Evolutionary conservation across 1,140 invertebrate genomes (phyloP).

Genomic region (Pseudomyrmex cubaensis): DNA sequence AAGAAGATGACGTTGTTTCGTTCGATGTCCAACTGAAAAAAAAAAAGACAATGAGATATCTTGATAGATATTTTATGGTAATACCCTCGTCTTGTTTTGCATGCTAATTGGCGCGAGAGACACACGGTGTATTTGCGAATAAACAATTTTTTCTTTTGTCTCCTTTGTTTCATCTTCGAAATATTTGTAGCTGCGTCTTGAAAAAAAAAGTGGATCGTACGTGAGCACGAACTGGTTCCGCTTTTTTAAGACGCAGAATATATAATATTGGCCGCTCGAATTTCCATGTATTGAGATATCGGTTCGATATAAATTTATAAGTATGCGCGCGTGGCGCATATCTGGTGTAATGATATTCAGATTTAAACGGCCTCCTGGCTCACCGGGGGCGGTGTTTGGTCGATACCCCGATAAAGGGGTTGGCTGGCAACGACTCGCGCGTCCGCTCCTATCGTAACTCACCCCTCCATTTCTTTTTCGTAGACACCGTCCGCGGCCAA

Average conservation of each 20-base stretch:
- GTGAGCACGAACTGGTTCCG: background rate
- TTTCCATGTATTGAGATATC: constrained; percentile 7
- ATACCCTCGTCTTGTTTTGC: background rate
- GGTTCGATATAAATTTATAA: constrained; percentile 30
- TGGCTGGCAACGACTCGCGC: constrained; percentile 75
- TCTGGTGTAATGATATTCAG: constrained; percentile 65
- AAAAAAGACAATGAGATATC: no score
- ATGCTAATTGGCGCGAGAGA: background rate
- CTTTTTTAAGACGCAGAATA: background rate
- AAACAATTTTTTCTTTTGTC: no score
- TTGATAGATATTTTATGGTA: background rate
- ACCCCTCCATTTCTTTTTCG: constrained; percentile 63
- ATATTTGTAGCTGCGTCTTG: background rate
- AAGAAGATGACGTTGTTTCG: background rate
- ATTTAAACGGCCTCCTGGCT: constrained; percentile 62
- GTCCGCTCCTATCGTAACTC: constrained; percentile 61
- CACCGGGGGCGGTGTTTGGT: constrained; percentile 75
- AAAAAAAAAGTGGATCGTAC: background rate
- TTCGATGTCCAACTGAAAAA: no score
- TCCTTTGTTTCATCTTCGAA: background rate
- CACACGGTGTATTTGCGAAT: background rate
- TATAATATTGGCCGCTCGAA: constrained; percentile 3
- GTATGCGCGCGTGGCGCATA: constrained; percentile 1
- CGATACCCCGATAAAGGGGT: constrained; percentile 73
- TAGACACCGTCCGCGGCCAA: constrained; percentile 26